phyloP scores from a whole-genome alignment of 2,797 vertebrate genomes.

The Anomalospiza imberbis region DNA sequence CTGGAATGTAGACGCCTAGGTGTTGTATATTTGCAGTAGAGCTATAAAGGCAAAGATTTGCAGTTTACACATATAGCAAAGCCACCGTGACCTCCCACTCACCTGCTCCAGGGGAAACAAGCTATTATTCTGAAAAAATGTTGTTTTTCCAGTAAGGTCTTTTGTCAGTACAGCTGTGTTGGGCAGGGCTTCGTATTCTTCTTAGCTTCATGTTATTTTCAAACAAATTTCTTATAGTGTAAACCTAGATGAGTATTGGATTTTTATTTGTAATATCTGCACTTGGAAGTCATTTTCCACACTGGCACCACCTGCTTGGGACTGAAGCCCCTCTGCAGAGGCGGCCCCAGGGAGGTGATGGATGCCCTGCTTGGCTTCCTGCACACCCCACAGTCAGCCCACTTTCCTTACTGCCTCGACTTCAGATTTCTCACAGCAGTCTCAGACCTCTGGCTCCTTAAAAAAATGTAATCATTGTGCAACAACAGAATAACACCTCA shows the following conservation, averaged over 20 bases:
- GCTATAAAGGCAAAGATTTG: not conserved
- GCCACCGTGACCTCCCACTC: not conserved
- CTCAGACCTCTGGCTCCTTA: not conserved
- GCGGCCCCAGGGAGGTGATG: rapidly evolving
- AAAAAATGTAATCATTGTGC: not conserved
- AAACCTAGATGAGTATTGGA: not conserved
- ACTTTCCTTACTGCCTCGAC: rapidly evolving
- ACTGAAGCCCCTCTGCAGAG: rapidly evolving
- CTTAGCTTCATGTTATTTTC: not conserved
- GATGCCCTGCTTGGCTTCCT: not conserved
- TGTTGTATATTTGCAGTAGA: not conserved
- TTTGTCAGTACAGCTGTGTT: not conserved
- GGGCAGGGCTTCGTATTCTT: not conserved
- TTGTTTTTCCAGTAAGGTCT: not conserved
- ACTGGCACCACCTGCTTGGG: not conserved
- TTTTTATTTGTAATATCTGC: not conserved
- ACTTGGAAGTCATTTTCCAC: not conserved
- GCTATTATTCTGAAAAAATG: not conserved
- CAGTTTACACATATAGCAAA: not conserved
- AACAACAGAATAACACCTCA: not conserved
- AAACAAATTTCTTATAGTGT: not conserved
- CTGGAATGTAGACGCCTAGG: not conserved
- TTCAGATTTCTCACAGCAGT: not conserved
- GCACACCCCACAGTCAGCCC: not conserved
- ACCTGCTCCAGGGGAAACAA: not conserved